These are phyloP conservation scores for Octodonta nipae DNA, from an alignment of 2,888 invertebrate genomes.

Conservation along the genomic window DNA sequence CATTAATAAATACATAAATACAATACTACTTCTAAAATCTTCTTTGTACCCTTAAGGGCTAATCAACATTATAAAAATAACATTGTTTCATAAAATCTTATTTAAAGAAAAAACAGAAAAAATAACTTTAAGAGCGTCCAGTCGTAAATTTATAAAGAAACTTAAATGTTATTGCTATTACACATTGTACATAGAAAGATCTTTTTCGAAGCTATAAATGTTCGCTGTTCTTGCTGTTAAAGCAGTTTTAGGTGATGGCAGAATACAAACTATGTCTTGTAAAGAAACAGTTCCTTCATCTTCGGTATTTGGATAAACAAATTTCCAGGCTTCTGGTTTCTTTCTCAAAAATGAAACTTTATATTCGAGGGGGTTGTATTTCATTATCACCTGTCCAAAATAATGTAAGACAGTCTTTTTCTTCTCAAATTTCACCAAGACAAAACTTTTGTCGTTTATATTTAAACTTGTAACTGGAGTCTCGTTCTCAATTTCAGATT, in stretches of 20 bases:
- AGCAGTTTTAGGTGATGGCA: slow-evolving; percentile 3
- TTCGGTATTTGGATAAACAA: slow-evolving; percentile 4
- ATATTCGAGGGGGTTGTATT: slow-evolving; percentile 4
- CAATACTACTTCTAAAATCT: no score
- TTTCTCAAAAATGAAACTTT: slow-evolving; percentile 6
- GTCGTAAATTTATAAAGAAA: background rate
- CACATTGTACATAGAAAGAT: slow-evolving; percentile 5
- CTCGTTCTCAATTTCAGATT: background rate
- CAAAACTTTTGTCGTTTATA: slow-evolving; percentile 5
- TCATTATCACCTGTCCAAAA: slow-evolving; percentile 4
- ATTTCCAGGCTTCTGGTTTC: slow-evolving; percentile 5
- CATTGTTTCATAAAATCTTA: no score
- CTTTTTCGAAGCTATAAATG: slow-evolving; percentile 3
- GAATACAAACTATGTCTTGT: slow-evolving; percentile 2
- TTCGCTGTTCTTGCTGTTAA: slow-evolving; percentile 3
- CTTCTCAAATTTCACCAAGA: slow-evolving; percentile 5
- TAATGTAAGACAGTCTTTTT: slow-evolving; percentile 4
- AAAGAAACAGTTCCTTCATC: slow-evolving; percentile 1
- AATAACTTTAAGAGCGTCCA: background rate
- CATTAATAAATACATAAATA: no score
- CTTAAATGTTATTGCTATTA: slow-evolving; percentile 2
- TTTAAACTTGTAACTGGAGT: slow-evolving; percentile 1
- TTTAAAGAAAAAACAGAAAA: no score
- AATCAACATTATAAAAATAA: no score
- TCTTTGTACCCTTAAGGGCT: no score